Evolutionary conservation across 2,113 vertebrate genomes (phyloP), one percentile per base, ranked within the genome.

Genomic region (Lagenorhynchus albirostris): DNA sequence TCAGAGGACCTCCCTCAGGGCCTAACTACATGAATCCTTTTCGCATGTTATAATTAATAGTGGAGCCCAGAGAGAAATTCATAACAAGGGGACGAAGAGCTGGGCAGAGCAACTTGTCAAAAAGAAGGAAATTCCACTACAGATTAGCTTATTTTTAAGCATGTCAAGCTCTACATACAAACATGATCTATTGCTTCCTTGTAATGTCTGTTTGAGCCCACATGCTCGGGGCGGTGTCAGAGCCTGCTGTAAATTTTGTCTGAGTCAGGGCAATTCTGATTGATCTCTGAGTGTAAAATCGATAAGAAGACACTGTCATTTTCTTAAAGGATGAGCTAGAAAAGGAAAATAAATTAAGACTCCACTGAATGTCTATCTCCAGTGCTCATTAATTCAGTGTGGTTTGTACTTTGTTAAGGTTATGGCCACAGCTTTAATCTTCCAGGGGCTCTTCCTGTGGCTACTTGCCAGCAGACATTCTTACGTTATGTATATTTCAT

Each of bases 201-300:
- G 99, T 98, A 98, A 98, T 98, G 98, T 98, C 98, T 99, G 99
- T 98, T 98, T 98, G 98, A 98, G 98, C 94, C 98, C 97, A 98
- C 98, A 98, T 98, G 99, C 99, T 99, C 84, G 84, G 97, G 99
- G 99, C 98, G 86, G 98, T 99, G 99, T 99, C 98, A 98, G 98
- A 98, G 98, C 98, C 98, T 96, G 98, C 98, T 99, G 99, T 99
- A 99, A 99, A 99, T 99, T 99, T 99, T 99, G 99, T 99, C 99
- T 99, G 99, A 99, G 99, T 99, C 99, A 99, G 99, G 99, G 98
- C 99, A 99, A 99, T 99, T 99, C 99, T 99, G 99, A 99, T 99
- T 99, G 99, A 99, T 99, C 99, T 99, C 99, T 99, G 99, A 99
- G 99, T 99, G 99, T 99, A 99, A 99, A 99, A 99, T 99, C 99